Evolutionary conservation across 2,888 invertebrate species (phyloP), one percentile per base, ranked within the genome.

Genomic region (Dendrolimus pini): DNA sequence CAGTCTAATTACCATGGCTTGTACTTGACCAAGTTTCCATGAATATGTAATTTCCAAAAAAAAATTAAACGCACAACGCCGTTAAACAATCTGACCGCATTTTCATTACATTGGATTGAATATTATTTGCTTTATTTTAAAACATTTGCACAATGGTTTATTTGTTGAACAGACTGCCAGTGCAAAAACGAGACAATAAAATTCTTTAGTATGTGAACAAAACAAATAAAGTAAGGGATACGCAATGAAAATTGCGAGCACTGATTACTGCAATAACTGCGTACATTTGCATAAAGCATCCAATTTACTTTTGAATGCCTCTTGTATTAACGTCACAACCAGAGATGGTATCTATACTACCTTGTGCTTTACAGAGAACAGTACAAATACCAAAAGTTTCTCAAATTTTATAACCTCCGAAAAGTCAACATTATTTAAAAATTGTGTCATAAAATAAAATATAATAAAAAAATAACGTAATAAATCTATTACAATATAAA

Each of bases 271-370:
- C 68, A 68, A 68, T 62, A 41, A 54, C 55, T 58, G 57, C 60
- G 54, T 55, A 63, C 65, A 70, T 72, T 72, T 75, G 65, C 74
- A 70, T 69, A 72, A 72, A 61, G 59, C 64, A 65, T 61, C 67
- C 67, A 74, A 70, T 74, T 75, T 72, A 61, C 62, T 62, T 59
- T 60, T 56, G 59, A 60, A 56, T 60, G 56, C 60, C 41, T 54
- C 41, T 47, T 47, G 47, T 12, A 9, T 47, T 47, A 61, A 59
- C 54, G 58, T 58, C 58, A 55, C 47, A 9, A 12, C 47, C 47
- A 47, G 6, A 47, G 9, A 47, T 47, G 47, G 47, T 47, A 47
- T 6, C 30, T 30, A 30, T 30, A 30, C 30, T 30, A 30, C 6
- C 6, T 30, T 47, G 47, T 47, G 47, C 30, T 30, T 30, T 30